These are phyloP conservation scores for Mythimna lalbum DNA, from an alignment of 2,888 invertebrate species.

Conservation along the genomic window DNA sequence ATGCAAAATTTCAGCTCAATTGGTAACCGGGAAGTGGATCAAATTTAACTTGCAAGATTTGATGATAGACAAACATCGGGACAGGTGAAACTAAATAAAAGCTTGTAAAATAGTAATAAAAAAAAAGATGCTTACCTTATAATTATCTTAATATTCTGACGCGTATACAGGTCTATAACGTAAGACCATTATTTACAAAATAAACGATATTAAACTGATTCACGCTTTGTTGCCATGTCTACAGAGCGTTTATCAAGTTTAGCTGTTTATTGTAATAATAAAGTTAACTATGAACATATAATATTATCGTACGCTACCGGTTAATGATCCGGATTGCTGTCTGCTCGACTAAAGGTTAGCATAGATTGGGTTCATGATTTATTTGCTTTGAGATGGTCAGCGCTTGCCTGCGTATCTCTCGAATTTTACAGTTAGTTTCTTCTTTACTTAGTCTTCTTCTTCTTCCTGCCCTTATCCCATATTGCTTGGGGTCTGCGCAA, in stretches of 20 bases:
- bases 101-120: too few relatives aligned
- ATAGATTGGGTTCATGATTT: slow-evolving; percentile 16
- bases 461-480: too few relatives aligned
- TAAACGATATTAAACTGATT: slow-evolving; percentile 2
- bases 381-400: slow-evolving; percentile 11
- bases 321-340: slow-evolving; percentile 44
- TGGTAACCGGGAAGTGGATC: too few relatives aligned
- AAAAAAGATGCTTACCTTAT: neutral
- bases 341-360: slow-evolving; percentile 20
- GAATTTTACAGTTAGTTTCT: too few relatives aligned
- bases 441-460: too few relatives aligned
- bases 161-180: neutral
- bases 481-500: too few relatives aligned
- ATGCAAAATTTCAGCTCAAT: too few relatives aligned
- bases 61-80: too few relatives aligned
- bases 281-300: neutral
- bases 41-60: too few relatives aligned
- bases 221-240: slow-evolving; percentile 36
- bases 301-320: slow-evolving; percentile 32
- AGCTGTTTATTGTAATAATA: slow-evolving; percentile 10
- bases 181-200: slow-evolving; percentile 10
- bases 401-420: neutral
- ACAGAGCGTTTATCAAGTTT: slow-evolving; percentile 21
- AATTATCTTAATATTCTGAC: slow-evolving; percentile 1
- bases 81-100: too few relatives aligned